Evolutionary conservation across 2,797 vertebrate species (phyloP).

Genomic region (Coccyzus lansbergi): DNA sequence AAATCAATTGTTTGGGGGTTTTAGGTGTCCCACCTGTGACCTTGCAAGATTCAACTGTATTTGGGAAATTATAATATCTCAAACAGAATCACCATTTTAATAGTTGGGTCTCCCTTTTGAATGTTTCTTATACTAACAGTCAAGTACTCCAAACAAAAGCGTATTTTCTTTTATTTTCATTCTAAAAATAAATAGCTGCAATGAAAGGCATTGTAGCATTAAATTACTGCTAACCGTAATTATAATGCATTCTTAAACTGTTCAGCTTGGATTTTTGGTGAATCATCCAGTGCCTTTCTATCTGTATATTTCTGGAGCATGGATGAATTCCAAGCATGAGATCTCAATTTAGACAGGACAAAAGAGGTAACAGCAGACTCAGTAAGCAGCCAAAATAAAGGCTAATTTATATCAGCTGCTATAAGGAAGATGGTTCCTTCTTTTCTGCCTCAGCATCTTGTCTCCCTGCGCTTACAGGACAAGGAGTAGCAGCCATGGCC

Average conservation of each 20-base stretch:
- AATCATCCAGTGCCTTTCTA: conserved; percentile 13
- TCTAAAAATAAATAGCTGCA: conserved; percentile 9
- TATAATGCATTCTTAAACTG: conserved; percentile 31
- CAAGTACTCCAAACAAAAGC: not conserved
- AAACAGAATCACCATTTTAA: not conserved
- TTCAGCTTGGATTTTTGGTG: conserved; percentile 14
- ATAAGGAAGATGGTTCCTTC: not conserved
- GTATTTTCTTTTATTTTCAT: not conserved
- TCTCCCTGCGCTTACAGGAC: not conserved
- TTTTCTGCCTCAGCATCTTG: not conserved
- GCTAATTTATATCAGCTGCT: not conserved
- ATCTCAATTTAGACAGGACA: not conserved
- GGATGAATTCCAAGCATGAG: conserved; percentile 31
- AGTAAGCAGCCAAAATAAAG: not conserved
- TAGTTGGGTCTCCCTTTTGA: not conserved
- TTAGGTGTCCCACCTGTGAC: not conserved
- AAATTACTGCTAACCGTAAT: not conserved
- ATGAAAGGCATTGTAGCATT: not conserved
- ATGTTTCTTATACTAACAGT: not conserved
- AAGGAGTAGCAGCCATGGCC: not conserved
- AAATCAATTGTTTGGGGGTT: not conserved
- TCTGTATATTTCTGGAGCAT: conserved; percentile 24
- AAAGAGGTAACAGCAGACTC: not conserved
- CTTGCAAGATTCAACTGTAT: not conserved
- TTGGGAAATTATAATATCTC: not conserved